Percentiles rank a stretch among this genome's conserved stretches.
Conservation (phyloP, 1,140 invertebrate genomes). For the Pseudobourletiella spinata region DNA sequence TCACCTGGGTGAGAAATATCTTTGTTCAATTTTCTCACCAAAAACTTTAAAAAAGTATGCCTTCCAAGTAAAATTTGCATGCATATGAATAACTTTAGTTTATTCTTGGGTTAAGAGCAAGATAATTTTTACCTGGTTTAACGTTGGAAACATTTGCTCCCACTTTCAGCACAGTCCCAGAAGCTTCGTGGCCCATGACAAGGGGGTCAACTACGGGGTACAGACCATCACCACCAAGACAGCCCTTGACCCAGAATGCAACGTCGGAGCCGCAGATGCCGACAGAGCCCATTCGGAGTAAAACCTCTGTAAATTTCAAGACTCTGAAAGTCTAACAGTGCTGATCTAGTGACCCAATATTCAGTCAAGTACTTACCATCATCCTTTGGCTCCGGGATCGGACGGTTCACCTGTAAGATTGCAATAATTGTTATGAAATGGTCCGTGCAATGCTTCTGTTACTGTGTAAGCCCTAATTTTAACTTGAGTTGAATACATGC, state of each 20-base stretch:
- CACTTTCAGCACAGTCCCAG: conserved; percentile 58
- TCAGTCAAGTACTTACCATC: conserved; percentile 39
- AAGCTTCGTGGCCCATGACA: conserved; percentile 82
- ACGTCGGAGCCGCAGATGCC: conserved; percentile 96
- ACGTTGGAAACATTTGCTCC: conserved; percentile 68
- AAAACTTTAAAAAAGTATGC: too few relatives aligned
- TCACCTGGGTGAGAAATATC: conserved; percentile 12
- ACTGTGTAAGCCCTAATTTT: too few relatives aligned
- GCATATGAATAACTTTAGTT: neutral
- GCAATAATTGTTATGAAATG: too few relatives aligned
- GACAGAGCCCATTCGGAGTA: conserved; percentile 76
- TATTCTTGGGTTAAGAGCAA: neutral
- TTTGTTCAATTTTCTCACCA: too few relatives aligned
- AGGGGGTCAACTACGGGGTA: conserved; percentile 52
- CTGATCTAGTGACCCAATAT: conserved; percentile 64
- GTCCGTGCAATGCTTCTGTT: too few relatives aligned
- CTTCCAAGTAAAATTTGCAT: too few relatives aligned
- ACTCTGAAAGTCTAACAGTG: conserved; percentile 68
- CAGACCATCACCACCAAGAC: neutral
- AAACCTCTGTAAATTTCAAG: conserved; percentile 58
- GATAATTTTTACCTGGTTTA: conserved; percentile 45
- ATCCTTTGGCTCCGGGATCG: conserved; percentile 54
- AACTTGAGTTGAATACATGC: too few relatives aligned
- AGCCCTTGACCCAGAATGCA: conserved; percentile 73
- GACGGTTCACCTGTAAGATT: conserved; percentile 55